phyloP scores from a whole-genome alignment of 2,888 invertebrate species.

The Thera britannica region DNA sequence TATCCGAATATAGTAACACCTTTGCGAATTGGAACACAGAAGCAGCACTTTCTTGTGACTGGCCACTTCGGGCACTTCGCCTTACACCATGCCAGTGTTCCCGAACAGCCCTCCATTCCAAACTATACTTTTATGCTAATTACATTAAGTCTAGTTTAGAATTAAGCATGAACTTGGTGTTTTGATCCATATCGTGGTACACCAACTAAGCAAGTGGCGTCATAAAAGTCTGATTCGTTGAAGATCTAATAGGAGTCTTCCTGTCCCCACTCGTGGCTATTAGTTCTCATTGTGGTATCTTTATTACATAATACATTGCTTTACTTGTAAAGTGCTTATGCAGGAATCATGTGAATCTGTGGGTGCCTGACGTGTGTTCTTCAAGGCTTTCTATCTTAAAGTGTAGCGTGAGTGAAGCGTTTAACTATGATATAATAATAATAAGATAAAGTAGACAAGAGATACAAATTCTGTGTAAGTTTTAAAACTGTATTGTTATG shows the following conservation, averaged over 20 bases:
- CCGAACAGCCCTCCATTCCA: slow-evolving; percentile 41
- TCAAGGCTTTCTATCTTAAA: neutral
- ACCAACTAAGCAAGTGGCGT: slow-evolving; percentile 43
- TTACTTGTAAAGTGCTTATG: slow-evolving; percentile 27
- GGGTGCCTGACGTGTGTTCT: neutral
- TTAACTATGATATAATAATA: too few species aligned
- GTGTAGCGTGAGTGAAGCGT: neutral
- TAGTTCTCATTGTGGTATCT: slow-evolving; percentile 28
- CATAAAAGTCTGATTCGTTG: slow-evolving; percentile 32
- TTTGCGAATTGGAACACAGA: slow-evolving; percentile 63
- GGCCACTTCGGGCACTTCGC: slow-evolving; percentile 53
- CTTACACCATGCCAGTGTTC: slow-evolving; percentile 52
- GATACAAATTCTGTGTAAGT: too few species aligned
- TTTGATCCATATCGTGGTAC: slow-evolving; percentile 29
- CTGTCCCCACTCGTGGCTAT: slow-evolving; percentile 34
- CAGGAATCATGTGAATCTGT: slow-evolving; percentile 12
- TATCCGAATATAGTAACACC: slow-evolving; percentile 70
- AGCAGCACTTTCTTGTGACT: slow-evolving; percentile 65
- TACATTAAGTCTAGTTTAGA: slow-evolving; percentile 10
- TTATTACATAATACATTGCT: slow-evolving; percentile 29
- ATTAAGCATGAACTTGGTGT: neutral
- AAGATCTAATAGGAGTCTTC: slow-evolving; percentile 35
- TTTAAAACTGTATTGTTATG: too few species aligned
- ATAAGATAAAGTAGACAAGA: too few species aligned
- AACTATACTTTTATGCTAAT: slow-evolving; percentile 32